Base-by-base conservation (phyloP, 1,140 invertebrate species). In the Drosophila lacteicornis region DNA sequence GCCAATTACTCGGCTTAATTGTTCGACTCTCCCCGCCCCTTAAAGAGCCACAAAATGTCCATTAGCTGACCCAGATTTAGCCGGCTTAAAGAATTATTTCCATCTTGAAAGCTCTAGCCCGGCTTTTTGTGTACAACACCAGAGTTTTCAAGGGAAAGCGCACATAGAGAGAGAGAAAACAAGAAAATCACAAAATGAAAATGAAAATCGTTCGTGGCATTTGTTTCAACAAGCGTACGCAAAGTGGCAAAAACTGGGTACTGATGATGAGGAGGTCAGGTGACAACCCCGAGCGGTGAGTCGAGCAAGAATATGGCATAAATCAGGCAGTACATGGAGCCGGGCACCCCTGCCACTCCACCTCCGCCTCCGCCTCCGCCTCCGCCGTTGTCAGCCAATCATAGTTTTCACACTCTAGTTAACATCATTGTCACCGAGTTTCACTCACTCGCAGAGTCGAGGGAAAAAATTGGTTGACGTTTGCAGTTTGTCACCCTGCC, bases 351-450 rank as follows among this genome's bases (percentile, higher is more conserved):
- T 19, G 12, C 27, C 13, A 17, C 22, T 27, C 36, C 22, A 9
- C 13, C 13, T 7, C 19, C 40, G 43, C 46, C 61, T 19, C 19
- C 40, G 43, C 46, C 61, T 19, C 19, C 53, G 8, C 12, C 62
- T 38, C 42, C 40, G 43, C 46, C 61, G 51, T 80, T 74, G 78
- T 71, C 84, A 90, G 84, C 84, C 84, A 90, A 88, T 88, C 85
- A 88, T 88, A 88, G 84, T 88, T 88, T 88, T 88, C 84, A 88
- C 84, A 88, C 84, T 88, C 84, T 90, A 88, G 84, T 88, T 88
- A 88, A 88, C 84, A 88, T 84, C 84, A 88, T 88, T 88, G 84
- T 88, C 81, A 85, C 85, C 81, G 85, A 75, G 85, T 76, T 85
- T 88, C 55, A 74, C 53, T 73, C 70, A 74, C 55, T 73, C 68